Conservation (phyloP, 2,888 invertebrate genomes). For the Microplitis manilae region DNA sequence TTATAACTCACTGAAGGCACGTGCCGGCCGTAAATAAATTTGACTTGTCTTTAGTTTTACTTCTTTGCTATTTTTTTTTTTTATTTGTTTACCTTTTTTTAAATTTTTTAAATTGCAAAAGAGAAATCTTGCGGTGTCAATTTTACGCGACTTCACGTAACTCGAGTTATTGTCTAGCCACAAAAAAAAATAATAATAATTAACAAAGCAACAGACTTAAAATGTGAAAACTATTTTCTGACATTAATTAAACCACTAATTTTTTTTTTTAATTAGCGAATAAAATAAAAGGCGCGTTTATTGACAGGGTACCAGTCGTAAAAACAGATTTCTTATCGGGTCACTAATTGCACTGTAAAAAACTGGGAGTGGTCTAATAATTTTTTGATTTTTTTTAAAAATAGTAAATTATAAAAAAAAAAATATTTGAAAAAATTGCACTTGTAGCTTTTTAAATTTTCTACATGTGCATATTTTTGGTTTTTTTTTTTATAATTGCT, state of each 20-base stretch:
- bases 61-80: slow-evolving; percentile 24
- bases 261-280: too few relatives aligned
- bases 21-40: slow-evolving; percentile 67
- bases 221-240: not conserved
- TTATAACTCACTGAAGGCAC: slow-evolving; percentile 60
- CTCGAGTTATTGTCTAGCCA: not conserved
- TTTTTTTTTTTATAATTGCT: too few relatives aligned
- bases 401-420: too few relatives aligned
- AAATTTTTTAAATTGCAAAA: not conserved
- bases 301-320: too few relatives aligned
- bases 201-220: not conserved
- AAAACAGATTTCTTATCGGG: too few relatives aligned
- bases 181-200: not conserved
- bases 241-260: not conserved
- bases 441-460: too few relatives aligned
- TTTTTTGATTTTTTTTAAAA: too few relatives aligned
- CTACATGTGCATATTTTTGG: too few relatives aligned
- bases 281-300: too few relatives aligned
- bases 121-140: not conserved
- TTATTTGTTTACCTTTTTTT: slow-evolving; percentile 5
- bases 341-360: too few relatives aligned
- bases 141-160: not conserved
- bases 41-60: slow-evolving; percentile 16
- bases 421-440: too few relatives aligned
- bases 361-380: too few relatives aligned